A percentile compares a stretch with the other conserved stretches of the same genome.
These are phyloP conservation scores for Dromaius novaehollandiae DNA, from an alignment of 2,113 vertebrate genomes.

Conservation along the genomic window DNA sequence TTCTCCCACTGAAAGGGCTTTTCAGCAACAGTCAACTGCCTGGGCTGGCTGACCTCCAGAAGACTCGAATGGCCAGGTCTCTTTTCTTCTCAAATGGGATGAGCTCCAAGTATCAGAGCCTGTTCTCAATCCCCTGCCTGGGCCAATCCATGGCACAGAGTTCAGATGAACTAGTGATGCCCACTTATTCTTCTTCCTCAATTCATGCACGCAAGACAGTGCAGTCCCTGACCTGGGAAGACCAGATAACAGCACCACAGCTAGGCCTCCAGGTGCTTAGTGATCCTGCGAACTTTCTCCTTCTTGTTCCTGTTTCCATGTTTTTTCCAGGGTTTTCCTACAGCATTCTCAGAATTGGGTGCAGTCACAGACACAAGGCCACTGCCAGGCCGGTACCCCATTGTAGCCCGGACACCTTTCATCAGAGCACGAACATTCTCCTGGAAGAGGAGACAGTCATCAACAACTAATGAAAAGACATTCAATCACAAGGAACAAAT, in stretches of 20 bases:
- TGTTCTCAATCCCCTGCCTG: not conserved
- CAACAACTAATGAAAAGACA: rapidly evolving
- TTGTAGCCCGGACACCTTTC: conserved; percentile 86
- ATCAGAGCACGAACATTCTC: conserved; percentile 91
- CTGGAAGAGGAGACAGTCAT: conserved; percentile 68
- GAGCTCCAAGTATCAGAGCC: not conserved
- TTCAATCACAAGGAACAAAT: not conserved
- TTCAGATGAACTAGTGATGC: not conserved
- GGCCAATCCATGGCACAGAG: not conserved
- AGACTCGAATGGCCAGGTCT: not conserved
- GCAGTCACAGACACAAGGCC: conserved; percentile 60
- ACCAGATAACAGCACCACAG: not conserved
- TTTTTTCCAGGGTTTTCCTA: conserved; percentile 95
- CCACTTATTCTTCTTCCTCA: not conserved
- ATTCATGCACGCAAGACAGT: not conserved
- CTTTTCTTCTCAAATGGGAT: not conserved
- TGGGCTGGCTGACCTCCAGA: conserved; percentile 19
- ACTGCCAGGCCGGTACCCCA: conserved; percentile 87
- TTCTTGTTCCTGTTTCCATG: conserved; percentile 96
- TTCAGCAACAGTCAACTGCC: not conserved
- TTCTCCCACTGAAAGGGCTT: conserved; percentile 15
- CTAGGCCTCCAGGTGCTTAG: conserved; percentile 91
- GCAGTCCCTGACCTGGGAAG: not conserved
- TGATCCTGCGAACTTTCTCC: conserved; percentile 91
- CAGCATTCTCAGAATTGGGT: not conserved